A percentile compares a stretch with the other conserved stretches of the same genome.
phyloP scores from a whole-genome alignment of 2,888 invertebrate genomes.

The Amiota mariae region DNA sequence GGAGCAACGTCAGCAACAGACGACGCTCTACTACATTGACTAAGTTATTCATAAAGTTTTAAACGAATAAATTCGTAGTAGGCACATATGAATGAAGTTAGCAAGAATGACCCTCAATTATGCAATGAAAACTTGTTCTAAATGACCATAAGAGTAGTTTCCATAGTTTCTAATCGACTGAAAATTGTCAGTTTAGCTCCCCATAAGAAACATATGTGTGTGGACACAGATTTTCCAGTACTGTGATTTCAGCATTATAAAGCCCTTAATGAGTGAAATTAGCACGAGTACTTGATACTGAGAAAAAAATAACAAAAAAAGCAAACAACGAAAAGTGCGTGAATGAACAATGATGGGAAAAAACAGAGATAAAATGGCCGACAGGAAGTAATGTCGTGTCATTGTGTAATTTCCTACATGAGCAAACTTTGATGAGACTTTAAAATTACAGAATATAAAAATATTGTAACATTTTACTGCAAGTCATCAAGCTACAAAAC shows the following conservation, averaged over 20 bases:
- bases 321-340: no score
- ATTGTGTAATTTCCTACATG: conserved; percentile 22
- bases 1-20: background rate
- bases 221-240: no score
- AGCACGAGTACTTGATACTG: no score
- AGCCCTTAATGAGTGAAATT: no score
- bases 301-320: no score
- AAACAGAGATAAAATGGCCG: no score
- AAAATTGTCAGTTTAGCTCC: no score
- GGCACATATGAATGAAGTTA: background rate
- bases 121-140: background rate
- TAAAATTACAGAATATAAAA: background rate
- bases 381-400: background rate
- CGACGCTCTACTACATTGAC: conserved; percentile 46
- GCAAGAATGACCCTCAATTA: background rate
- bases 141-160: no score
- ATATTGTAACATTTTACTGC: background rate
- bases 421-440: conserved; percentile 17
- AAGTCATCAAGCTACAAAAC: conserved; percentile 16
- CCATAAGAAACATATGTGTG: no score
- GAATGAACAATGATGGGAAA: no score
- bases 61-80: conserved; percentile 13
- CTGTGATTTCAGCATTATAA: no score
- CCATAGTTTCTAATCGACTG: no score
- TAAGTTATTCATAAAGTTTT: conserved; percentile 15